phyloP scores from a whole-genome alignment of 2,797 vertebrate species.

The Malurus splendens region DNA sequence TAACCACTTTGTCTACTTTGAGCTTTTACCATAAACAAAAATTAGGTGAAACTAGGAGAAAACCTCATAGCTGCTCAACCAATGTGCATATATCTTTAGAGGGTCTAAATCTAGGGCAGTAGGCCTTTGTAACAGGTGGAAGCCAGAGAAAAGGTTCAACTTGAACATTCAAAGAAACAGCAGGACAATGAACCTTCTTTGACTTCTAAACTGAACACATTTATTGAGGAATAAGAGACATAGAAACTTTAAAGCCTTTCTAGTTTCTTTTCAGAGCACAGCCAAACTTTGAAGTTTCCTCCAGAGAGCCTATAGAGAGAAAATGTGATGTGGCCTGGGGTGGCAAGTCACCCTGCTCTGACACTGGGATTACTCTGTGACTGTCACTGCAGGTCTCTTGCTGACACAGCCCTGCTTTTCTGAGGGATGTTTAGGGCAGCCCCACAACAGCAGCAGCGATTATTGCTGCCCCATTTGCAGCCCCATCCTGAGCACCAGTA shows the following conservation, averaged over 20 bases:
- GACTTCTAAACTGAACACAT: background rate
- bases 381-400: background rate
- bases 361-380: background rate
- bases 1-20: background rate
- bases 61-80: background rate
- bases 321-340: background rate
- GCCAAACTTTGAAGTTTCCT: background rate
- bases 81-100: background rate
- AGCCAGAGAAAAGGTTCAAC: background rate
- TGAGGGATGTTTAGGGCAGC: background rate
- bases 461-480: background rate
- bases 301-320: background rate
- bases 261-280: background rate
- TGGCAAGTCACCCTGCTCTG: background rate
- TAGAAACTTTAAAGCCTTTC: background rate
- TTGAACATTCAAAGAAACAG: conserved; percentile 13
- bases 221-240: background rate
- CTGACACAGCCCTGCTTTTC: background rate
- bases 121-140: background rate
- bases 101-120: background rate
- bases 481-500: background rate
- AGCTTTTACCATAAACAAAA: background rate
- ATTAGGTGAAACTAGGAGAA: background rate
- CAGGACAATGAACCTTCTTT: background rate
- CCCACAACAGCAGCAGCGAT: background rate